phyloP scores from a whole-genome alignment of 2,888 invertebrate species.

The Rotaria magnacalcarata region DNA sequence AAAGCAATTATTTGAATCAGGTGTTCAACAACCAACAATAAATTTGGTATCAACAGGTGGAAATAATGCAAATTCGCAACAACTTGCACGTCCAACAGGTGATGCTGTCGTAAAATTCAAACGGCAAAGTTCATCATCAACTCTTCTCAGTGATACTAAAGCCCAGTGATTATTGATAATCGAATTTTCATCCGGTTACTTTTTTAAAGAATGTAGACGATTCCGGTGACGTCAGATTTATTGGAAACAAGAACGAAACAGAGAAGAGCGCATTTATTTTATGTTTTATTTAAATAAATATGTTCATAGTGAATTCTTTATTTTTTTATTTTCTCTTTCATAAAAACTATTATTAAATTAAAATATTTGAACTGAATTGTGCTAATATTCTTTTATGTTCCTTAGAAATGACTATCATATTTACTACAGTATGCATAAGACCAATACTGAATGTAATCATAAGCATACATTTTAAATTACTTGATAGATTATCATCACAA shows the following conservation, averaged over 20 bases:
- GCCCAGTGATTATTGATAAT: background rate
- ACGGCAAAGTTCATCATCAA: background rate
- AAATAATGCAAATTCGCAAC: background rate
- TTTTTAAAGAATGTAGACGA: background rate
- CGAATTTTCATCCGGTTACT: background rate
- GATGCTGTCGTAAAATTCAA: background rate
- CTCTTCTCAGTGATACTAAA: background rate
- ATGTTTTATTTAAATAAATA: background rate
- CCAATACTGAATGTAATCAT: background rate
- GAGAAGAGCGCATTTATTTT: background rate
- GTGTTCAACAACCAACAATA: too few relatives aligned
- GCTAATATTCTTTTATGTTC: background rate
- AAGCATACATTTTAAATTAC: background rate
- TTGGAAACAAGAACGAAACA: background rate
- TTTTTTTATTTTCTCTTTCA: background rate
- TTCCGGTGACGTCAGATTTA: constrained; percentile 21
- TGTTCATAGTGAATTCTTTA: background rate
- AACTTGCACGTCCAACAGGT: background rate
- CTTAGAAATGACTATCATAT: background rate
- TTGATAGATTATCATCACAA: background rate
- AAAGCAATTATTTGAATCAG: constrained; percentile 32
- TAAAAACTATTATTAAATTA: background rate
- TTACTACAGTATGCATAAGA: background rate
- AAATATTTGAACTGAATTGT: background rate
- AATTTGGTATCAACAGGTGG: background rate